A percentile compares a stretch with the other conserved stretches of the same genome.
Conservation (phyloP, 2,113 vertebrate genomes). For the Eonycteris spelaea region DNA sequence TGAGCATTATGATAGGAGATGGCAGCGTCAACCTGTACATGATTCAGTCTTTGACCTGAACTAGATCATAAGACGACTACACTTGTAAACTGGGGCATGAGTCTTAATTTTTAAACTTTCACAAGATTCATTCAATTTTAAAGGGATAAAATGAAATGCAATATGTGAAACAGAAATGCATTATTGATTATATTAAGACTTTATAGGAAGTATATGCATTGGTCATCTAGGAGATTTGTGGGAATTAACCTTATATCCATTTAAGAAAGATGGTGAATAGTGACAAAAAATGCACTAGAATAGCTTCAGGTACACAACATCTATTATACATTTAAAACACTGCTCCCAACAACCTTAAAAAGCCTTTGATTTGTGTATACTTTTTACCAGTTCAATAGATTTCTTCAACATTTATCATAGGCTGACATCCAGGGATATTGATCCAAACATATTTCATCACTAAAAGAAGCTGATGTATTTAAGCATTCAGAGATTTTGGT, state of each 20-base stretch:
- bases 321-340: slow-evolving; percentile 23
- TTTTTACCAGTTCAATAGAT: slow-evolving; percentile 48
- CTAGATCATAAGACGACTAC: neutral
- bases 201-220: neutral
- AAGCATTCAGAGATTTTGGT: slow-evolving; percentile 68
- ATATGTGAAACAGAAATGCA: neutral
- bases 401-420: slow-evolving; percentile 65
- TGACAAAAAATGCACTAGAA: neutral
- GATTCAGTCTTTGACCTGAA: neutral
- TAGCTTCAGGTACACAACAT: neutral
- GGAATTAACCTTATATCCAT: neutral
- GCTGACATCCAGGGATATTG: slow-evolving; percentile 65
- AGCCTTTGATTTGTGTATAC: slow-evolving; percentile 62
- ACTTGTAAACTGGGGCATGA: neutral
- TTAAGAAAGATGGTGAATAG: neutral
- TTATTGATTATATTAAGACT: neutral
- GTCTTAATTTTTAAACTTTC: slow-evolving; percentile 6
- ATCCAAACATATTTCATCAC: slow-evolving; percentile 71
- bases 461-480: slow-evolving; percentile 66
- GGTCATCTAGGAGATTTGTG: neutral
- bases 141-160: neutral
- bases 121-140: neutral
- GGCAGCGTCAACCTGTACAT: too few species aligned
- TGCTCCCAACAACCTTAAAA: slow-evolving; percentile 53
- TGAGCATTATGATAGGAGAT: rapidly evolving